These are phyloP conservation scores for Rhizomys pruinosus DNA, from an alignment of 2,113 vertebrate species.

Conservation along the genomic window DNA sequence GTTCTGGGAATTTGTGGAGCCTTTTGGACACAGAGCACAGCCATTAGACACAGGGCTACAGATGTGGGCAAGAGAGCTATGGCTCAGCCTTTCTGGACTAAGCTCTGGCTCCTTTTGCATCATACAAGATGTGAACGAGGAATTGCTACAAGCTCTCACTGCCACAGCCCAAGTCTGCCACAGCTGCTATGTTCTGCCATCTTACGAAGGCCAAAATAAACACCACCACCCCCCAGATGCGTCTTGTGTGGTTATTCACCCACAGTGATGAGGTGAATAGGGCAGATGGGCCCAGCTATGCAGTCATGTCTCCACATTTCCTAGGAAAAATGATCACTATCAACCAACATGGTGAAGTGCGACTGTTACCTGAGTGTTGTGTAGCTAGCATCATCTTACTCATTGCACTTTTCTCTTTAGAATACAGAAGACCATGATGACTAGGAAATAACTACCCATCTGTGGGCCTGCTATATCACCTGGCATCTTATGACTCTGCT, in stretches of 20 bases:
- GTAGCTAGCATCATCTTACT: background rate
- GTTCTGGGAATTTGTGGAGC: background rate
- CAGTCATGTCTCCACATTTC: too few relatives aligned
- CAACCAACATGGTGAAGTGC: background rate
- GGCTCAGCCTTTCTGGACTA: background rate
- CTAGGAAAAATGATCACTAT: background rate
- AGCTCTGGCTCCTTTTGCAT: background rate
- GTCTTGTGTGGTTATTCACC: background rate
- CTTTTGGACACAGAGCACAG: background rate
- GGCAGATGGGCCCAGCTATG: too few relatives aligned
- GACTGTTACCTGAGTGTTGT: background rate
- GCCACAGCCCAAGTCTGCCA: too few relatives aligned
- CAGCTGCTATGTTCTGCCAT: too few relatives aligned
- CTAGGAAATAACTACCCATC: too few relatives aligned
- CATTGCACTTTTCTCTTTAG: background rate
- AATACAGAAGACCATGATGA: background rate
- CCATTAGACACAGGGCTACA: background rate
- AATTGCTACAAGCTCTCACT: background rate
- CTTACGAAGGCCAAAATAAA: background rate
- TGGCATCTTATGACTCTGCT: background rate
- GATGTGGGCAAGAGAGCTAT: background rate
- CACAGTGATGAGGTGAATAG: too few relatives aligned
- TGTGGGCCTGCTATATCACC: background rate
- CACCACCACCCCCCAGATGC: background rate
- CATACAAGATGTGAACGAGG: background rate